phyloP scores from a whole-genome alignment of 2,888 invertebrate species.

The Lepidocyrtinus sp. region DNA sequence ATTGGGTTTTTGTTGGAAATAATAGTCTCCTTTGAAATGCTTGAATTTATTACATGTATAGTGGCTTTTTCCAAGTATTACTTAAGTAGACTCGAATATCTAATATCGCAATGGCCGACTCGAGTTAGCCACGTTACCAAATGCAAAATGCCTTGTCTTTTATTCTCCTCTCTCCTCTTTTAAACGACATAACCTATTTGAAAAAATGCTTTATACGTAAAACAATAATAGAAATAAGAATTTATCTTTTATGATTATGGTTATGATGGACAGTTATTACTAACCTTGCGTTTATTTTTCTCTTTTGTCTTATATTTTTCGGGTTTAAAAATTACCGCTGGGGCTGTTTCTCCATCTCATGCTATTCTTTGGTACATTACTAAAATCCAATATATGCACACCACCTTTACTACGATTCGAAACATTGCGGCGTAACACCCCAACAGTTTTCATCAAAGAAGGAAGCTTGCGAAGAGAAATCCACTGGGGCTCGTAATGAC shows the following conservation, averaged over 20 bases:
- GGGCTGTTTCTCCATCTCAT: conserved; percentile 5
- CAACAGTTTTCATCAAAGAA: conserved; percentile 84
- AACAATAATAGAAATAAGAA: background rate
- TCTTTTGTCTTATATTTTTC: conserved; percentile 12
- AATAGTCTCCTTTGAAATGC: too few species aligned
- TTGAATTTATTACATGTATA: too few species aligned
- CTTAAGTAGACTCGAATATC: too few species aligned
- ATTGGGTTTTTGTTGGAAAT: too few species aligned
- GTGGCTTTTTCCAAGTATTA: too few species aligned
- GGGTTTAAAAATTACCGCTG: conserved; percentile 10
- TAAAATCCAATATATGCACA: conserved; percentile 1
- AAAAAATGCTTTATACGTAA: too few species aligned
- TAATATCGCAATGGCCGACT: too few species aligned
- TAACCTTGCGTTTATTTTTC: conserved; percentile 19
- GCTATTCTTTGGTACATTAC: conserved; percentile 15
- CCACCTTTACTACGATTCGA: background rate
- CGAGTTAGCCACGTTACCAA: too few species aligned
- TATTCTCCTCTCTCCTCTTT: too few species aligned
- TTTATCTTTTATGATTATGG: conserved; percentile 1
- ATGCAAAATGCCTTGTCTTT: too few species aligned
- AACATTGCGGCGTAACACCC: conserved; percentile 33
- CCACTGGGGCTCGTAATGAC: conserved; percentile 94
- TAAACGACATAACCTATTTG: too few species aligned
- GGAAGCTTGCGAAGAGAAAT: conserved; percentile 93
- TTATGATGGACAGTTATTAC: conserved; percentile 14